These are phyloP conservation scores for Dipodomys ordii DNA, from an alignment of 2,113 vertebrate genomes.

Conservation along the genomic window DNA sequence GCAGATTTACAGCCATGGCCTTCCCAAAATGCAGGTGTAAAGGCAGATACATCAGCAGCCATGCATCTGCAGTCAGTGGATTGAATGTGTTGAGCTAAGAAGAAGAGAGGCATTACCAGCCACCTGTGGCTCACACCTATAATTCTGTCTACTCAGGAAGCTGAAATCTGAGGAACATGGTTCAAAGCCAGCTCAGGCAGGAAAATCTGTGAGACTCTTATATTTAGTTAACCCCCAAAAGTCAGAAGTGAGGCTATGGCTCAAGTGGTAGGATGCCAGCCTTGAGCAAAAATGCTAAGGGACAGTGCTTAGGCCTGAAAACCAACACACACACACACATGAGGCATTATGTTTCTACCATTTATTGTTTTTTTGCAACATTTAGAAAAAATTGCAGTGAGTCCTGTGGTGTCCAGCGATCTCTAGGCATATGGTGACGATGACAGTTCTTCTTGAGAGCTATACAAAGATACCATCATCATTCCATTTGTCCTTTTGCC, in stretches of 20 bases:
- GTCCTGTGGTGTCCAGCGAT: background rate
- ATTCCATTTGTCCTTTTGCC: background rate
- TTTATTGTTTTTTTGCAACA: background rate
- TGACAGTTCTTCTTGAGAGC: background rate
- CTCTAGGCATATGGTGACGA: background rate
- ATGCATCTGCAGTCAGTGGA: background rate
- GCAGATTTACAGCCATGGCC: background rate
- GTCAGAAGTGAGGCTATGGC: too few relatives aligned
- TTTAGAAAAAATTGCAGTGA: conserved; percentile 22
- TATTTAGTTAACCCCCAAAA: too few relatives aligned
- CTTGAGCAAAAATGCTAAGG: too few relatives aligned
- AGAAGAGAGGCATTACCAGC: background rate
- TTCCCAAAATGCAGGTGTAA: background rate
- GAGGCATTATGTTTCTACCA: background rate
- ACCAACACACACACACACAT: too few relatives aligned
- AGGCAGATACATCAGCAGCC: background rate
- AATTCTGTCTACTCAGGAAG: too few relatives aligned
- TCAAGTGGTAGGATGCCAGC: too few relatives aligned
- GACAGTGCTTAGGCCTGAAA: too few relatives aligned
- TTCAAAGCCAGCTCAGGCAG: too few relatives aligned
- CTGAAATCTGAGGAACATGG: too few relatives aligned
- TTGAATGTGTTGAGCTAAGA: background rate
- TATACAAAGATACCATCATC: background rate
- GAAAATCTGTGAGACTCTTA: too few relatives aligned
- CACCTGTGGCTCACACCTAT: too few relatives aligned